Evolutionary conservation across 1,140 invertebrate species (phyloP), one percentile per base, ranked within the genome.

Genomic region (Kradibia gibbosae): DNA sequence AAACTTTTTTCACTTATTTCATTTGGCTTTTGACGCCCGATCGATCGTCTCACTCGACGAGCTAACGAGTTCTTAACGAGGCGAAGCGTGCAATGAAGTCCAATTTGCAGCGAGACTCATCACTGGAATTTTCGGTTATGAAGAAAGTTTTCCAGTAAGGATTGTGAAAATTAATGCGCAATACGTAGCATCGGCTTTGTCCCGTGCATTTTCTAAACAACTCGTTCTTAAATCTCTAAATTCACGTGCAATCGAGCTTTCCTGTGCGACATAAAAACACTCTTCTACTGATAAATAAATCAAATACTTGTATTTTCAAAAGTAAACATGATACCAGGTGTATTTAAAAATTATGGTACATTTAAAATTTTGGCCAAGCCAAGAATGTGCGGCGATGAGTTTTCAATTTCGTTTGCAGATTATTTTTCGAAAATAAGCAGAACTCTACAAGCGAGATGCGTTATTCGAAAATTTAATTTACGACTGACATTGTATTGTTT

Each of bases 31-130:
- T 34, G 55, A 25, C 25, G 17, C 13, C 22, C 62, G 50, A 78
- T 78, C 62, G 48, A 70, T 70, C 28, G 31, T n/a, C n/a, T 28
- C 28, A n/a, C 25, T 50, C 39, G 39, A 13, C 34, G 55, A 31
- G n/a, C 50, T 82, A 82, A 82, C 74, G 80, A 82, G 73, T 77
- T 82, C 74, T 72, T 82, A 82, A 82, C 80, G 74, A 82, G 80
- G 39, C 65, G 34, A 31, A 20, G 57, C 53, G 7, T 48, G 74
- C 80, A 78, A 82, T 77, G 57, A 82, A 75, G 80, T 81, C 22
- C 48, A 62, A 76, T 80, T 80, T 53, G 17, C 22, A 48, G 78
- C 1, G 45, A 50, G 74, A 78, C n/a, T 77, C 45, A 36, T 75
- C 72, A n/a, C 34, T 28, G 53, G 74, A 60, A 77, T 82, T 82